Evolutionary conservation across 2,888 invertebrate genomes (phyloP), one percentile per base, ranked within the genome.

Genomic region (Neria commutata): DNA sequence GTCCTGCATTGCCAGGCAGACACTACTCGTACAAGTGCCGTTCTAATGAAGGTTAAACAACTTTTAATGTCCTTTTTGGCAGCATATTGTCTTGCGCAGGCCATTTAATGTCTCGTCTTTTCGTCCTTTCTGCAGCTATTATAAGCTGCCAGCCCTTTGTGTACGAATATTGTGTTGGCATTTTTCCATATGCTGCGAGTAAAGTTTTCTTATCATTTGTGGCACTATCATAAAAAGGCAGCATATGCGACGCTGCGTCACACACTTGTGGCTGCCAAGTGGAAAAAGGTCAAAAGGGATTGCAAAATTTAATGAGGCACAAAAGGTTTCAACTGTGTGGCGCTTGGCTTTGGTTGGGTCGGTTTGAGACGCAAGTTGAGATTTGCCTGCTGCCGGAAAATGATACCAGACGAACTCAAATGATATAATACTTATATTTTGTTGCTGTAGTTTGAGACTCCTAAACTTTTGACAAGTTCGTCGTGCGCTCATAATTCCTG

Each of bases 1-100:
- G n/a, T n/a, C n/a, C n/a, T n/a, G n/a, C n/a, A n/a, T n/a, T n/a
- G n/a, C 37, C 37, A 37, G 29, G 6, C 29, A 29, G 29, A 8
- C 6, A 29, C 37, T 37, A 4, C 37, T 4, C 8, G 34, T 51
- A 34, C 51, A 11, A 14, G 23, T 17, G 17, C 25, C 47, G 34
- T 24, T 25, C 69, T 72, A 72, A 72, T 72, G 73, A 74, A 73
- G 72, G 72, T 72, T 72, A 72, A 74, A 71, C 72, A 74, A 72
- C 73, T 72, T 74, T 72, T 72, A 72, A 72, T 72, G 72, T 70
- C 65, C 68, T 56, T 52, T 26, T 42, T 26, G 40, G 26, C 40
- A 52, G 52, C 42, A 40, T 25, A 52, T 52, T 52, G 42, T 52
- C 42, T 24, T 52, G 5, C 34, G 42, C 42, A 42, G 42, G 14